Conservation (phyloP, 64 coral and sea anemone species). For the Pocillopora verrucosa region DNA sequence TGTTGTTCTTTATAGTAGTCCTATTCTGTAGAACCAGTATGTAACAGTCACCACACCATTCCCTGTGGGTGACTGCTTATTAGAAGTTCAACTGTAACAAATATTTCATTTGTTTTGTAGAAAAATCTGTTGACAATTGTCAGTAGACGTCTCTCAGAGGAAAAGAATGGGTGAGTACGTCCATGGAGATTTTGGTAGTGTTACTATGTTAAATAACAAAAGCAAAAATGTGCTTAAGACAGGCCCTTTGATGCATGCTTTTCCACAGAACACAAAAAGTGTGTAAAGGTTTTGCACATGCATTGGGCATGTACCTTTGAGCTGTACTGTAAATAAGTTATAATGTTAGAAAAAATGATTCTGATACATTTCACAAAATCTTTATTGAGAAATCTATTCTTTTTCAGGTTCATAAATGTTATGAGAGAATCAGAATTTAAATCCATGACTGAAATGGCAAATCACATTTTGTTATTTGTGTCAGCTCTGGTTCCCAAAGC, state of each 20-base stretch:
- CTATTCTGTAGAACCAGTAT: too few relatives aligned
- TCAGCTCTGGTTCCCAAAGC: slow-evolving; percentile 97
- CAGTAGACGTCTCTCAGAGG: slow-evolving; percentile 36
- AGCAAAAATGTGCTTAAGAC: too few relatives aligned
- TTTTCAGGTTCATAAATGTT: slow-evolving; percentile 56
- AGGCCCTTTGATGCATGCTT: too few relatives aligned
- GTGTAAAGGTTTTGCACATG: too few relatives aligned
- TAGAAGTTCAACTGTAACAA: not conserved
- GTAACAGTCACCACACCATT: too few relatives aligned
- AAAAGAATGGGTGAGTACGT: slow-evolving; percentile 17
- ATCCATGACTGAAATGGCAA: slow-evolving; percentile 70
- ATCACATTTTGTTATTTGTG: slow-evolving; percentile 87
- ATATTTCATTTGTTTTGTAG: slow-evolving; percentile 2
- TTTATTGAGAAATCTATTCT: not conserved
- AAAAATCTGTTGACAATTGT: slow-evolving; percentile 40
- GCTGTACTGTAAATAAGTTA: too few relatives aligned
- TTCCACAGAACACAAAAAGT: too few relatives aligned
- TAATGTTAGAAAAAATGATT: too few relatives aligned
- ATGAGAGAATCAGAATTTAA: slow-evolving; percentile 82
- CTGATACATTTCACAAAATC: not conserved
- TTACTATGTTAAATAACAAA: too few relatives aligned
- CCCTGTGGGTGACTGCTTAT: not conserved
- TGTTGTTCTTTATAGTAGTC: too few relatives aligned
- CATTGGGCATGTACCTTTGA: too few relatives aligned
- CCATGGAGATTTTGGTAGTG: not conserved